Evolutionary conservation across 2,113 vertebrate species (phyloP).

Genomic region (Tringa solitaria): DNA sequence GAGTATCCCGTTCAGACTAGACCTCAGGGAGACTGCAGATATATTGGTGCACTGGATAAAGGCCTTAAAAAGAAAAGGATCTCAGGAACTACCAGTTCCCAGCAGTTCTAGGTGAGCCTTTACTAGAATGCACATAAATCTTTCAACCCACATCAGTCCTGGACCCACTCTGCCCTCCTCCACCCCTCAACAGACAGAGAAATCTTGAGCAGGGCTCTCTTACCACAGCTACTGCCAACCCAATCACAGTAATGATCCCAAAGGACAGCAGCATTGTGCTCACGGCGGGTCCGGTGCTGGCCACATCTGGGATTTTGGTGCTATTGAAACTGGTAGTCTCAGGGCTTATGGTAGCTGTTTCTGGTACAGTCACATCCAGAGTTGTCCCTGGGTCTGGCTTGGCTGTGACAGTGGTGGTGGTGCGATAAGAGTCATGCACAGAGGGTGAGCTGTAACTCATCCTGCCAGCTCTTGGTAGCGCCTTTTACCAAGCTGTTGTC

Average conservation of each 20-base stretch:
- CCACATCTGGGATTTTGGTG: constrained; percentile 80
- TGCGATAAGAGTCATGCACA: constrained; percentile 45
- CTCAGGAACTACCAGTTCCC: background rate
- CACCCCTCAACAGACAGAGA: background rate
- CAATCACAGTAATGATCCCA: constrained; percentile 92
- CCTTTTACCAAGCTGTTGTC: background rate
- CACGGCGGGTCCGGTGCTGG: constrained; percentile 73
- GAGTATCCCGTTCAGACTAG: background rate
- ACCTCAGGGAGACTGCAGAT: background rate
- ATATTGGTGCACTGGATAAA: background rate
- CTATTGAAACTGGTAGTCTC: constrained; percentile 87
- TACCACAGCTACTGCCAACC: constrained; percentile 90
- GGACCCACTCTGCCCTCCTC: background rate
- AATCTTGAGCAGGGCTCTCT: constrained; percentile 58
- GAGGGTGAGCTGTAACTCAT: constrained; percentile 72
- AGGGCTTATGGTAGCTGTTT: constrained; percentile 75
- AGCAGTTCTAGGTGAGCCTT: background rate
- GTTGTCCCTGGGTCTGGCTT: constrained; percentile 42
- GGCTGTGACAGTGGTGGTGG: background rate
- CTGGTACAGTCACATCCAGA: constrained; percentile 59
- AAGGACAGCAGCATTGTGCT: constrained; percentile 91
- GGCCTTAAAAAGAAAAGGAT: background rate
- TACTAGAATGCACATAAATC: background rate
- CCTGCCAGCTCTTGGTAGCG: background rate
- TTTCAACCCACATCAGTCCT: background rate